Conservation (phyloP, 2,797 vertebrate species). For the Micrastur ruficollis region DNA sequence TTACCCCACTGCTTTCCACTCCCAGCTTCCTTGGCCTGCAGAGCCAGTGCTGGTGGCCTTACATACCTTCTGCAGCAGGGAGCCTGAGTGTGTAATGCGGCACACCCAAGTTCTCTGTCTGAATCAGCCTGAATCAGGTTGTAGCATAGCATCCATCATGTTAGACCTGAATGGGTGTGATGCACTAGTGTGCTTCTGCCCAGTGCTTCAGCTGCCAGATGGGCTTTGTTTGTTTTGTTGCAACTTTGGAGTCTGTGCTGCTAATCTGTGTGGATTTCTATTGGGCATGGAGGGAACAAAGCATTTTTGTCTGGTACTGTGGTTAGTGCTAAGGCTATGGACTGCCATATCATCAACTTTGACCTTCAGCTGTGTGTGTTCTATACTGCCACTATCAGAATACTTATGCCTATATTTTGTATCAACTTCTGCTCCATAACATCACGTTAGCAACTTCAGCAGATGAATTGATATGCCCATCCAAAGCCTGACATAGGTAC, state of each 20-base stretch:
- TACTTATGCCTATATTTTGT: background rate
- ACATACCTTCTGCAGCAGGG: too few species aligned
- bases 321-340: background rate
- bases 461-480: background rate
- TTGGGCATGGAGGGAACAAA: background rate
- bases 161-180: background rate
- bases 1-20: background rate
- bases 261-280: background rate
- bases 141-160: accelerated
- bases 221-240: background rate
- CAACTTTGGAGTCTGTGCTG: background rate
- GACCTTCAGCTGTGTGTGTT: background rate
- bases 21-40: background rate
- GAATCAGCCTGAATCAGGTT: background rate
- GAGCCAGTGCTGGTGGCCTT: background rate
- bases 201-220: background rate
- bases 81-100: background rate
- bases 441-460: background rate
- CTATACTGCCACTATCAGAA: background rate
- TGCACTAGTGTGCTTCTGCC: background rate
- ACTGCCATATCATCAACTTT: background rate
- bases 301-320: background rate
- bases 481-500: background rate
- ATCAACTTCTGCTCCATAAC: background rate
- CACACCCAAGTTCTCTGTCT: background rate